Conservation (phyloP, 2,797 vertebrate genomes). For the Rhabdophis nuchalis region DNA sequence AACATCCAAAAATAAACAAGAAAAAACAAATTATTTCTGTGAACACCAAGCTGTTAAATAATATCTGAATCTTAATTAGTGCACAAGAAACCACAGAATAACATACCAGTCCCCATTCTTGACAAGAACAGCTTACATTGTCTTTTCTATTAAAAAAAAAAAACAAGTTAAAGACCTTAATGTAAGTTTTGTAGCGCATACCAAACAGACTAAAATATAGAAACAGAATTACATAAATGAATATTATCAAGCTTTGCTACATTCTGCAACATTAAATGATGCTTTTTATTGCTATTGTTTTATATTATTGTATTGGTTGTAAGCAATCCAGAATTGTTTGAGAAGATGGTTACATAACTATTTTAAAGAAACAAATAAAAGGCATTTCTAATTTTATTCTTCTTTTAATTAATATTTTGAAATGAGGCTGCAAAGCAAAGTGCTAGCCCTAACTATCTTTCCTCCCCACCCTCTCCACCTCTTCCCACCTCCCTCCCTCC, state of each 20-base stretch:
- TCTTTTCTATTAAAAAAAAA: background rate
- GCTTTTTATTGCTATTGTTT: background rate
- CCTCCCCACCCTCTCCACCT: too few relatives aligned
- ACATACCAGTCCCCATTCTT: background rate
- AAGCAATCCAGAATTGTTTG: background rate
- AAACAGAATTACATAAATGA: background rate
- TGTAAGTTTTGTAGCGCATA: background rate
- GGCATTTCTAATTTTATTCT: background rate
- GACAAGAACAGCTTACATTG: background rate
- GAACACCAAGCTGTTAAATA: background rate
- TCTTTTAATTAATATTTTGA: background rate
- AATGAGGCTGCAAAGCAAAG: background rate
- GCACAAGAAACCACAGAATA: background rate
- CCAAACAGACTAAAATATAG: background rate
- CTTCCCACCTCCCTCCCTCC: too few relatives aligned
- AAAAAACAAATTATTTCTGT: background rate
- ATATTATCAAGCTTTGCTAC: background rate
- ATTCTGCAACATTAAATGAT: background rate
- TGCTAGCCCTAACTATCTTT: background rate
- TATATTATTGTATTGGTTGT: background rate
- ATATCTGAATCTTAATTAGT: background rate
- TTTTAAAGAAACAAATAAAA: background rate
- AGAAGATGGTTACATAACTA: background rate
- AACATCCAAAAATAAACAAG: background rate
- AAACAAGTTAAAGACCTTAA: background rate